Base-by-base conservation (phyloP, 2,888 invertebrate species). In the Cataglyphis livida region DNA sequence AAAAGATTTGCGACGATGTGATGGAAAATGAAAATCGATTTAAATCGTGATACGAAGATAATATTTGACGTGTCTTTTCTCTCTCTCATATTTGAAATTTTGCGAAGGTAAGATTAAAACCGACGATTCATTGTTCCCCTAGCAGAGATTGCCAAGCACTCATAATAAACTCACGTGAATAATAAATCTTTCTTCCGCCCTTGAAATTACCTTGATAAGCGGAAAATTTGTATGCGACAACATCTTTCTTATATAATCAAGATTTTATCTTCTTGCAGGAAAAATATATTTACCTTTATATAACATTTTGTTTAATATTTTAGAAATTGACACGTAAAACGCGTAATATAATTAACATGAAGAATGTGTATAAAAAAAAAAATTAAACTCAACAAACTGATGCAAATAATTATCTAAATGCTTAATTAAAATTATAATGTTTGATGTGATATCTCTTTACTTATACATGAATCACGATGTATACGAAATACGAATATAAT, bases 11-110 rank as follows among this genome's bases (percentile, higher is more conserved):
- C 51, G 7, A n/a, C 12, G 54, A 59, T 48, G 61, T 48, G 21
- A 44, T 25, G 32, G n/a, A 66, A 83, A 85, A 82, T 66, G 85
- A 89, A 51, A 84, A 79, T 64, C 76, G 83, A 85, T 90, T 87
- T 86, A 59, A 75, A 83, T 64, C 25, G 32, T 41, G 70, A 71
- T 78, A 82, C 41, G 76, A 57, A 66, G 44, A 81, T 70, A 71
- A 28, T 75, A 18, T 28, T 62, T 59, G 32, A 64, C 66, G 12
- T 65, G 25, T 48, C 18, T 35, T 44, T 35, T 28, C 12, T 51
- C 57, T 66, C 81, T 66, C 61, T 75, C 75, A 48, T 83, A 62
- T 73, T 87, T 73, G 57, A 85, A 84, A 79, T 84, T 85, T 78
- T 32, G 61, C 57, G 57, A 78, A 70, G 74, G 83, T 84, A 65